A percentile compares a stretch with the other conserved stretches of the same genome.
Conservation (phyloP, 2,797 vertebrate species). For the Bradypodion ventrale region DNA sequence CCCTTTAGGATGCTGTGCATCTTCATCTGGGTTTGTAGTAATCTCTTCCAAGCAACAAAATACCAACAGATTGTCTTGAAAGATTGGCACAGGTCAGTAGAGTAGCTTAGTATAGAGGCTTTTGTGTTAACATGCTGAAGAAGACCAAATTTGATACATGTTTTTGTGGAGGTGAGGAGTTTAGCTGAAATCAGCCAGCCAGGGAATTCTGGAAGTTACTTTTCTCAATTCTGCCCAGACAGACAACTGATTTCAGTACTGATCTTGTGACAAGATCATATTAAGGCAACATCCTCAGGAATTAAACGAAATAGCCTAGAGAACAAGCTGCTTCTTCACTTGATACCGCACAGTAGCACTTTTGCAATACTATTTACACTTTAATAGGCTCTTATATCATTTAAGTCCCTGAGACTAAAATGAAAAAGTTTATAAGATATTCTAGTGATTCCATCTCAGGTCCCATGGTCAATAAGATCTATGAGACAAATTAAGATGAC, state of each 20-base stretch:
- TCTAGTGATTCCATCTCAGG: not conserved
- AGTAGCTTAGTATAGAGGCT: not conserved
- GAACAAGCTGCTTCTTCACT: not conserved
- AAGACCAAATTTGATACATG: not conserved
- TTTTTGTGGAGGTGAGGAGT: not conserved
- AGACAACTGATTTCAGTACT: not conserved
- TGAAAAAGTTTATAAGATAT: not conserved
- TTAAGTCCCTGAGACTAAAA: not conserved
- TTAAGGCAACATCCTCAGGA: not conserved
- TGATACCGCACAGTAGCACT: not conserved
- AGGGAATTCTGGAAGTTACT: not conserved
- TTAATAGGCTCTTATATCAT: not conserved
- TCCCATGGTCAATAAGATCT: not conserved
- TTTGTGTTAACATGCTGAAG: conserved; percentile 2
- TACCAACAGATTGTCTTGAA: no score
- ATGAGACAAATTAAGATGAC: conserved; percentile 36
- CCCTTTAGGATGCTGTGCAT: no score
- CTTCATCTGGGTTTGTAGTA: no score
- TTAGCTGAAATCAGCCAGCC: not conserved
- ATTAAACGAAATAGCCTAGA: not conserved
- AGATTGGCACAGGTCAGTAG: no score
- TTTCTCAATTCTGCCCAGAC: not conserved
- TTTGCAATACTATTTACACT: not conserved
- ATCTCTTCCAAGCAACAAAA: no score
- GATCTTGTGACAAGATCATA: not conserved